phyloP scores from a whole-genome alignment of 2,113 vertebrate species.

The Corapipo altera region DNA sequence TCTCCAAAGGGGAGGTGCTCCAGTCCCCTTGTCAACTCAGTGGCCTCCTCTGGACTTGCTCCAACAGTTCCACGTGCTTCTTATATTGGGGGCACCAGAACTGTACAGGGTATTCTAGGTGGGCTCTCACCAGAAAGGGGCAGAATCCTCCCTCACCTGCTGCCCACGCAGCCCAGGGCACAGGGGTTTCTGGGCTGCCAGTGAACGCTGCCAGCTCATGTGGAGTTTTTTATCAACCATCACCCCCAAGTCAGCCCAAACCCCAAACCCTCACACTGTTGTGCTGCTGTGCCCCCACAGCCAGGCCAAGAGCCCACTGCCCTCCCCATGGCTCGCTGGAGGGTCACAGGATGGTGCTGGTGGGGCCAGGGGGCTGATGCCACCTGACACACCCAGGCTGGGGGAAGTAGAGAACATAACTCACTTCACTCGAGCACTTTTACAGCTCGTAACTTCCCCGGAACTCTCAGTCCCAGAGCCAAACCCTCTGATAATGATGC shows the following conservation, averaged over 20 bases:
- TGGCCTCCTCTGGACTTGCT: background rate
- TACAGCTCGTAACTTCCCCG: background rate
- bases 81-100: background rate
- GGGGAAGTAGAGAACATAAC: background rate
- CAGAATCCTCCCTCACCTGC: background rate
- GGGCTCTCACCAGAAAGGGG: background rate
- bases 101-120: background rate
- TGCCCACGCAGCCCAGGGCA: background rate
- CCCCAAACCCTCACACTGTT: background rate
- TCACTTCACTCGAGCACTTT: background rate
- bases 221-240: background rate
- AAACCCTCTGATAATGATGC: background rate
- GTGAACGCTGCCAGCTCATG: background rate
- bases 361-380: accelerated
- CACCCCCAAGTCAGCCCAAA: background rate
- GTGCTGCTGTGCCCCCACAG: background rate
- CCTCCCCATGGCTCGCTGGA: accelerated
- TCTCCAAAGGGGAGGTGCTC: background rate
- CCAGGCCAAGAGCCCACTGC: accelerated
- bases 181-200: background rate
- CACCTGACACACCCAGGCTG: background rate
- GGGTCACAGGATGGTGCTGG: accelerated
- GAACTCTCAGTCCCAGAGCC: background rate
- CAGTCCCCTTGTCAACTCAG: background rate
- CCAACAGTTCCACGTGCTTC: background rate